Evolutionary conservation across 2,888 invertebrate species (phyloP), one percentile per base, ranked within the genome.

Genomic region (Drosophila greeni): DNA sequence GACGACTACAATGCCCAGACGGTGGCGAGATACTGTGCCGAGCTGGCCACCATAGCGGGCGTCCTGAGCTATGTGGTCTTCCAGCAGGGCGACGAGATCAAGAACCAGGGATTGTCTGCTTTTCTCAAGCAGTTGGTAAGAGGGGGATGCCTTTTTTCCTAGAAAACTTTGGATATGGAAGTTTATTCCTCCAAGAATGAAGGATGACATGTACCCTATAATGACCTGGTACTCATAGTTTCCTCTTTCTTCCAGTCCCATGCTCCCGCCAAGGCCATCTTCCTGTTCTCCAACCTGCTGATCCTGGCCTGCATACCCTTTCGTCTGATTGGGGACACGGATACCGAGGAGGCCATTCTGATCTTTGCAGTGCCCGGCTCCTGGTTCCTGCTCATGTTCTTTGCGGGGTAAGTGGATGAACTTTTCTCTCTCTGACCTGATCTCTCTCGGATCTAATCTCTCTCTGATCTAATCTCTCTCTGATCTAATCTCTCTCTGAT

Each of bases 361-460:
- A 93, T 97, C 37, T 94, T 98, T 81, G 95, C 98, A 0, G 93
- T 98, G 23, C 99, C 99, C 0, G 96, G 97, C 5, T 96, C 96
- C 34, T 99, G 99, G 99, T 97, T 98, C 88, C 93, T 98, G 42
- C 92, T 99, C 23, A 97, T 99, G 94, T 99, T 99, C 89, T 99
- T 99, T 90, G 99, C 99, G 39, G 97, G 99, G 98, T 98, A 90
- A 90, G 87, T 70, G n/a, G n/a, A n/a, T n/a, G n/a, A n/a, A n/a
- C n/a, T n/a, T n/a, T n/a, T n/a, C n/a, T n/a, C n/a, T n/a, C n/a
- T n/a, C n/a, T n/a, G n/a, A n/a, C n/a, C n/a, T n/a, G n/a, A n/a
- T n/a, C n/a, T n/a, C n/a, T n/a, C n/a, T n/a, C n/a, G n/a, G n/a
- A n/a, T n/a, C n/a, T n/a, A n/a, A n/a, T n/a, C n/a, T n/a, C n/a